Evolutionary conservation across 2,797 vertebrate genomes (phyloP), one percentile per base, ranked within the genome.

Genomic region (Arremon aurantiirostris): DNA sequence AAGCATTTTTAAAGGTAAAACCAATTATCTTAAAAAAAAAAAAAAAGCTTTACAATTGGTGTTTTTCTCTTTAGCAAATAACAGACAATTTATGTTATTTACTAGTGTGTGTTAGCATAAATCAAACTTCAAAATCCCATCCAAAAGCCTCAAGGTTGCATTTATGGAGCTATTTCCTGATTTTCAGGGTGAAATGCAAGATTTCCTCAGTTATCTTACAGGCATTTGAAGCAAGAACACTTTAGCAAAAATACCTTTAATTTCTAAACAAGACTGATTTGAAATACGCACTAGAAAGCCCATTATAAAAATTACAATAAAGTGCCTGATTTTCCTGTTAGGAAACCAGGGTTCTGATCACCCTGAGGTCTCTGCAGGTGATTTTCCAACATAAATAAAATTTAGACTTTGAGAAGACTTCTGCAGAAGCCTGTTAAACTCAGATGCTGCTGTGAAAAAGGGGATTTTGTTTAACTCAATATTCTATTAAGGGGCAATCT

Each of bases 261-360:
- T 86, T 96, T 88, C 91, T 56, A 68, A 93, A 63, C 34, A 24
- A 72, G 61, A 46, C 9, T 57, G 64, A 73, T 63, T 46, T 46
- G 66, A 94, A 90, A 68, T 16, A 70, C 0, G 2, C 8, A 34
- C 34, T 81, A 69, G 61, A 89, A 91, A 94, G 53, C 7, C 41
- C 34, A 95, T 88, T 95, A 92, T 24, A 69, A 76, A 93, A 91
- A 94, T 92, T 50, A 70, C 65, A 68, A 57, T 52, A 56, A 93
- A n/a, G 28, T 50, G 50, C n/a, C 42, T 2, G 20, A 44, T 84
- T 86, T 57, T 71, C 71, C 50, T 71, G 79, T 68, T 80, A 52
- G 55, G 52, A 78, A 91, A 82, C 49, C 82, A 75, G 37, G 3
- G 26, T 11, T 86, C 63, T 35, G 50, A 94, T 90, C 61, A 41